A percentile compares a stretch with the other conserved stretches of the same genome.
These are phyloP conservation scores for Petrolisthes manimaculis DNA, from an alignment of 2,888 invertebrate genomes.

Conservation along the genomic window DNA sequence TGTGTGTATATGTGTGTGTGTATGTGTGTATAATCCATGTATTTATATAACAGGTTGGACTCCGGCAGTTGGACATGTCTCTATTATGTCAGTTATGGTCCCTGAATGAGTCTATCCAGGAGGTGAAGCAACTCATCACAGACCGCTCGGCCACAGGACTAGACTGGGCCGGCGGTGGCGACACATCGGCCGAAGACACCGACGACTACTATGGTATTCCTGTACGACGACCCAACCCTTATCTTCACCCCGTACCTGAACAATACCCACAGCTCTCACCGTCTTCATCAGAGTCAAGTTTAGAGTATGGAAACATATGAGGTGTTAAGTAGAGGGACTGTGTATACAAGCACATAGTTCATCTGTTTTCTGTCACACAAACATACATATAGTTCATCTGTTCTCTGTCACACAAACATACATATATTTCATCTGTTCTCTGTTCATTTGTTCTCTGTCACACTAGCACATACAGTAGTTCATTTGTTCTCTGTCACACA, in stretches of 20 bases:
- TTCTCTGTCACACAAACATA: too few species aligned
- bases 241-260: constrained; percentile 60
- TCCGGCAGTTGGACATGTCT: constrained; percentile 89
- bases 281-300: constrained; percentile 56
- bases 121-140: constrained; percentile 77
- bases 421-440: too few species aligned
- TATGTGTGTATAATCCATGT: background rate
- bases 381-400: too few species aligned
- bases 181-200: constrained; percentile 65
- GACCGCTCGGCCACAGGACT: constrained; percentile 55
- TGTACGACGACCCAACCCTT: constrained; percentile 59
- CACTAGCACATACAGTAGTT: too few species aligned
- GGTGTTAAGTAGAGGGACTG: too few species aligned
- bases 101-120: constrained; percentile 90
- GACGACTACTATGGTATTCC: constrained; percentile 66
- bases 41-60: constrained; percentile 79
- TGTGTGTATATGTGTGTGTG: too few species aligned
- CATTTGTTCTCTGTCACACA: too few species aligned
- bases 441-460: too few species aligned
- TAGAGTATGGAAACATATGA: constrained; percentile 56
- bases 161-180: constrained; percentile 60
- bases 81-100: constrained; percentile 92
- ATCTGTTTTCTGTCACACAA: too few species aligned
- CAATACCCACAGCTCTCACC: constrained; percentile 57
- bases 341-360: too few species aligned